phyloP scores from a whole-genome alignment of 2,113 vertebrate species.

The Pseudopodoces humilis region DNA sequence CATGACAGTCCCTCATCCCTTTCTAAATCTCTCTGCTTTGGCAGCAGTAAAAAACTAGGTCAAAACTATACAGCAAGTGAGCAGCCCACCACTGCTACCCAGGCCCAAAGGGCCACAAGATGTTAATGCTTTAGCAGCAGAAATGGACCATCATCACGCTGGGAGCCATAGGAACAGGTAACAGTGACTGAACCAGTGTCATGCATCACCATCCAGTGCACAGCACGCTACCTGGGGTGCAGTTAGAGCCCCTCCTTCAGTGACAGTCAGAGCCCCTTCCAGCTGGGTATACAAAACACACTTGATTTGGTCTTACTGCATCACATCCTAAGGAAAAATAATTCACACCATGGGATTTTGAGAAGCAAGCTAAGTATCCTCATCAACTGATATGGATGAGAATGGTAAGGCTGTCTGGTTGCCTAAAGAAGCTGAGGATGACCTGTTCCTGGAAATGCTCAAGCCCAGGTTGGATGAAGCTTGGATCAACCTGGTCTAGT shows the following conservation, averaged over 20 bases:
- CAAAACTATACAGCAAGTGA: not conserved
- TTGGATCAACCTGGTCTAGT: not conserved
- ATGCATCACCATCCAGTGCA: not conserved
- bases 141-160: accelerated
- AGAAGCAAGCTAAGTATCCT: not conserved
- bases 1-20: accelerated
- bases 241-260: not conserved
- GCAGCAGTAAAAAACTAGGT: not conserved
- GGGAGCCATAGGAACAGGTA: not conserved
- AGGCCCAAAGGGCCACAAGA: not conserved
- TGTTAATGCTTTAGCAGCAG: not conserved
- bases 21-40: not conserved
- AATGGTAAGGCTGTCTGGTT: not conserved
- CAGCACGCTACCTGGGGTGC: not conserved
- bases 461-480: accelerated
- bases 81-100: not conserved
- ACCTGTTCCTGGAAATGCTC: not conserved
- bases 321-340: not conserved
- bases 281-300: not conserved
- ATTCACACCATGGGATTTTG: not conserved
- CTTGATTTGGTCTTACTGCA: not conserved
- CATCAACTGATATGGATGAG: not conserved
- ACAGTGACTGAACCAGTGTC: not conserved
- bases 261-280: not conserved
- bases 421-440: not conserved